Base-by-base conservation (phyloP, 2,113 vertebrate genomes). In the Hemichromis elongatus region DNA sequence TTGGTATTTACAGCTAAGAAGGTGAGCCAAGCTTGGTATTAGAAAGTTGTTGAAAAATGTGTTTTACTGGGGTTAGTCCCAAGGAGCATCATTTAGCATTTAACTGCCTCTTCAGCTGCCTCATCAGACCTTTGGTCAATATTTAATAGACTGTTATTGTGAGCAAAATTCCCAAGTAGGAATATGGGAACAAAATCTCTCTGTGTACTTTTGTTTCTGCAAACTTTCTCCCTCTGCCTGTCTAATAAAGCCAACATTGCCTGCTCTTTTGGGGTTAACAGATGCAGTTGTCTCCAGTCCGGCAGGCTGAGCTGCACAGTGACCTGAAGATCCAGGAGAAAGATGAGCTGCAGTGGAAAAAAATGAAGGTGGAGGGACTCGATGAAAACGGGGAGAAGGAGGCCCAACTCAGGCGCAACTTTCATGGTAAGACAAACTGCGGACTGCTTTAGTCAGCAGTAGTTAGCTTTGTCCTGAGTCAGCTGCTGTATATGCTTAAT, bases 321-420 rank as follows among this genome's bases (percentile, higher is more conserved):
- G 99, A 99, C 77, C 94, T 99, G 59, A 98, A 98, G 95, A 96
- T 99, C 33, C 99, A 99, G 79, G 99, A 99, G 66, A 97, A 98
- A 84, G 98, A 99, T 9, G 98, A 99, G 81, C 94, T 99, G 28
- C 96, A 95, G 94, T 99, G 98, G 98, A 99, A 99, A 88, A 99
- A 99, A 59, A 70, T 97, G 77, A 99, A 98, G 88, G 96, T 96
- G 3, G 98, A 99, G 61, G 98, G 98, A 1, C 63, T 98, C 3
- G 99, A 99, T 33, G 96, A 97, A 52, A 97, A 97, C 0, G 99
- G 99, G 8, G 98, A 99, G 85, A 97, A 96, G 16, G 98, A 99
- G 55, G 98, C 98, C 10, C 96, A 96, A 26, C 96, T 99, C 3
- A 84, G 96, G 2, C 97, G 96, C n/a, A 96, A 84, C 66, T 97